phyloP scores from a whole-genome alignment of 2,113 vertebrate genomes.

The Heteronetta atricapilla region DNA sequence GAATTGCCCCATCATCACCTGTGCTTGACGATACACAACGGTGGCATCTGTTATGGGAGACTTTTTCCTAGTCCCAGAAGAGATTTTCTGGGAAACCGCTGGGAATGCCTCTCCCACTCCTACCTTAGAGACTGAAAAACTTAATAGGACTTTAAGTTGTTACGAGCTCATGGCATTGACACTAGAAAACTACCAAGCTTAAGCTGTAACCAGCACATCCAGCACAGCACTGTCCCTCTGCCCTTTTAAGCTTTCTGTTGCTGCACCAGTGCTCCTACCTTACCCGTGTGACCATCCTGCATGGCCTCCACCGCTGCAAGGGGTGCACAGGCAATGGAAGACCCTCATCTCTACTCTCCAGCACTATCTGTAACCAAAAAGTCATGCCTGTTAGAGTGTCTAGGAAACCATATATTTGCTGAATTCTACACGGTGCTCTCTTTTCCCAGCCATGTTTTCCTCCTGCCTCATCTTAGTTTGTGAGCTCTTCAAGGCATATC shows the following conservation, averaged over 20 bases:
- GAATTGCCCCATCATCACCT: not conserved
- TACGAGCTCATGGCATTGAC: fast-evolving
- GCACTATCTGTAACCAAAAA: not conserved
- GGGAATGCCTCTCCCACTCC: not conserved
- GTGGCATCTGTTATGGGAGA: not conserved
- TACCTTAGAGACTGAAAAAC: not conserved
- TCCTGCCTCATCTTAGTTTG: no score
- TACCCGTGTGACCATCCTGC: not conserved
- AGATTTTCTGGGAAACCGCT: not conserved
- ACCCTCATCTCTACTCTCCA: not conserved
- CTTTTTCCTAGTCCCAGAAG: not conserved
- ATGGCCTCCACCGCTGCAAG: not conserved
- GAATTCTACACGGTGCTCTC: not conserved
- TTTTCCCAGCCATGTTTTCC: fast-evolving
- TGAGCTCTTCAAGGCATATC: not conserved
- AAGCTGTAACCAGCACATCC: not conserved
- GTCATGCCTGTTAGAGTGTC: not conserved
- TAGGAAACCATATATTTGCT: not conserved
- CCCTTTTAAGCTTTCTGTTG: not conserved
- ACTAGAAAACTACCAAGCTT: not conserved
- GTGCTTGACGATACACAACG: not conserved
- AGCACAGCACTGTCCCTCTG: not conserved
- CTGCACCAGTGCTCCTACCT: not conserved
- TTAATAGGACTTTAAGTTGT: not conserved
- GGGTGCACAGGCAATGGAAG: not conserved